Conservation (phyloP, 2,113 vertebrate species). For the Oriolus oriolus region DNA sequence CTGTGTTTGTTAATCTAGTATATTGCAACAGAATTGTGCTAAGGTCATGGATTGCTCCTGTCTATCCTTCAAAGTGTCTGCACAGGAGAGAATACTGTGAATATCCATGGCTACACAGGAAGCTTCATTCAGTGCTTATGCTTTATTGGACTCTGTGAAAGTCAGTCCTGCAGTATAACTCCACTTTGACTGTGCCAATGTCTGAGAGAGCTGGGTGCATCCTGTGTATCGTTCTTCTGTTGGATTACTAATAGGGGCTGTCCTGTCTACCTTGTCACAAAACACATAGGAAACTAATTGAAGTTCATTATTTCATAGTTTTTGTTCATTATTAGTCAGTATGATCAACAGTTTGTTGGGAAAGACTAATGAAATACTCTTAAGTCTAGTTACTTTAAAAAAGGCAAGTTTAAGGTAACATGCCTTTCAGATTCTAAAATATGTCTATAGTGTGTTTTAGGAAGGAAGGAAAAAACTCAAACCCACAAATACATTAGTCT, state of each 20-base stretch:
- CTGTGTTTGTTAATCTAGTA: not conserved
- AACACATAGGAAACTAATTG: not conserved
- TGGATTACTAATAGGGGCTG: not conserved
- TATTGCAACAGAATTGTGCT: not conserved
- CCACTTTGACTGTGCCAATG: not conserved
- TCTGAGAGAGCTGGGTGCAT: not conserved
- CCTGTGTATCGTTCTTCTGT: not conserved
- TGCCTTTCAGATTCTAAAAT: not conserved
- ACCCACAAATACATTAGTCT: not conserved
- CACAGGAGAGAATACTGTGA: not conserved
- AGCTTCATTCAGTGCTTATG: not conserved
- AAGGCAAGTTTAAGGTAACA: not conserved
- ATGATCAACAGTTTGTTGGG: not conserved
- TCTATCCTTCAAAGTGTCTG: not conserved
- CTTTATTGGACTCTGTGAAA: not conserved
- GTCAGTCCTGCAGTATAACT: not conserved
- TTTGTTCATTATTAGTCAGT: not conserved
- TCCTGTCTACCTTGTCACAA: not conserved
- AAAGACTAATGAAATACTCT: not conserved
- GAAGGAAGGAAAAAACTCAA: not conserved
- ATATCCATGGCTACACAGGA: not conserved
- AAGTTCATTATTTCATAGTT: not conserved
- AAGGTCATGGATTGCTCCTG: not conserved
- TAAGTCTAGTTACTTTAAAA: not conserved
- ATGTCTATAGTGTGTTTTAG: not conserved